phyloP scores from a whole-genome alignment of 1,140 invertebrate species.

The Drosophila arawakana region DNA sequence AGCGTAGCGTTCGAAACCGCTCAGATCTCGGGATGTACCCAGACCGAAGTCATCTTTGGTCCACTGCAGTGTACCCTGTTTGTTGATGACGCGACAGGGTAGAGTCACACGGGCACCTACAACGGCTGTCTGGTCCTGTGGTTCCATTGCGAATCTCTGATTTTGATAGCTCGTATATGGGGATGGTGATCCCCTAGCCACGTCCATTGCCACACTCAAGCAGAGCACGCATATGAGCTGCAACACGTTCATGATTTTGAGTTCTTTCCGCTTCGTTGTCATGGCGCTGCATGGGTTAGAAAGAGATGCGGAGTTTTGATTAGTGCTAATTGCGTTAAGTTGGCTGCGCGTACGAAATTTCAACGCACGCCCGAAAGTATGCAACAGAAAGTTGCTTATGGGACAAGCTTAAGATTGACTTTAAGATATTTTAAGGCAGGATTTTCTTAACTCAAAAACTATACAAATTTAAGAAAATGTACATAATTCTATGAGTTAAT shows the following conservation, averaged over 20 bases:
- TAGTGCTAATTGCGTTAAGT: background rate
- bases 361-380: slow-evolving; percentile 23
- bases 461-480: too few relatives aligned
- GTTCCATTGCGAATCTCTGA: slow-evolving; percentile 92
- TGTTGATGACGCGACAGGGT: slow-evolving; percentile 90
- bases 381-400: slow-evolving; percentile 3
- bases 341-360: background rate
- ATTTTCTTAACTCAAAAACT: too few relatives aligned
- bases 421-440: too few relatives aligned
- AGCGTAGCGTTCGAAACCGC: slow-evolving; percentile 91
- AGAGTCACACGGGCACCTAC: slow-evolving; percentile 89
- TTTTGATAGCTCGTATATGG: slow-evolving; percentile 83
- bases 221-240: slow-evolving; percentile 4
- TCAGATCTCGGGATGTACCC: slow-evolving; percentile 90
- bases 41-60: slow-evolving; percentile 93
- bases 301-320: background rate
- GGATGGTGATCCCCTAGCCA: slow-evolving; percentile 33
- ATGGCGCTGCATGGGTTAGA: slow-evolving; percentile 6
- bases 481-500: too few relatives aligned
- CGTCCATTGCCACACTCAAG: slow-evolving; percentile 22
- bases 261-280: slow-evolving; percentile 36
- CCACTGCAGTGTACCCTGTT: slow-evolving; percentile 92
- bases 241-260: slow-evolving; percentile 8
- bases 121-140: slow-evolving; percentile 91
- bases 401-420: too few relatives aligned